phyloP scores from a whole-genome alignment of 2,797 vertebrate genomes.

The Heteromormyrus szaboi region DNA sequence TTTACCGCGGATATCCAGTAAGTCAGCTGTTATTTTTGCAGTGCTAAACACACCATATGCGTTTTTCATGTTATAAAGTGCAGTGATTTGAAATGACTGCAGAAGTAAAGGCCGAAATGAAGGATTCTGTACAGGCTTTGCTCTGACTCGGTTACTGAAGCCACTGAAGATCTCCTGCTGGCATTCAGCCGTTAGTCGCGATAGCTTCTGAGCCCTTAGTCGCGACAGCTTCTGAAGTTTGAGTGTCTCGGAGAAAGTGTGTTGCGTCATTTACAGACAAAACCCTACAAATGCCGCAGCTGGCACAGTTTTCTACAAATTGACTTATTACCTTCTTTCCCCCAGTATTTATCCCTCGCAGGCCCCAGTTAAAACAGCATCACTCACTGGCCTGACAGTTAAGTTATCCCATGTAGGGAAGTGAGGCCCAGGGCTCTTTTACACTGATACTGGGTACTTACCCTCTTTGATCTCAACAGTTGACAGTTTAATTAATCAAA shows the following conservation, averaged over 20 bases:
- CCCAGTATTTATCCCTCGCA: not conserved
- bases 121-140: not conserved
- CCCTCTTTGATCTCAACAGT: conserved; percentile 10
- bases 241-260: not conserved
- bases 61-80: not conserved
- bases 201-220: not conserved
- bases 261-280: not conserved
- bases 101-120: not conserved
- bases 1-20: not conserved
- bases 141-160: not conserved
- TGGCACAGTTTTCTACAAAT: not conserved
- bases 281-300: not conserved
- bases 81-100: not conserved
- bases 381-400: not conserved
- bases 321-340: conserved; percentile 12
- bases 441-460: conserved; percentile 6
- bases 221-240: not conserved
- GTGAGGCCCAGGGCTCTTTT: conserved; percentile 8
- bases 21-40: conserved; percentile 6
- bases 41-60: not conserved
- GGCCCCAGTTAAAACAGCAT: conserved; percentile 2
- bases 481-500: conserved; percentile 24
- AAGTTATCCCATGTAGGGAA: conserved; percentile 11
- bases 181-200: not conserved
- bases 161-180: not conserved